Evolutionary conservation across 2,888 invertebrate genomes (phyloP).

Genomic region (Strigamia crassipes): DNA sequence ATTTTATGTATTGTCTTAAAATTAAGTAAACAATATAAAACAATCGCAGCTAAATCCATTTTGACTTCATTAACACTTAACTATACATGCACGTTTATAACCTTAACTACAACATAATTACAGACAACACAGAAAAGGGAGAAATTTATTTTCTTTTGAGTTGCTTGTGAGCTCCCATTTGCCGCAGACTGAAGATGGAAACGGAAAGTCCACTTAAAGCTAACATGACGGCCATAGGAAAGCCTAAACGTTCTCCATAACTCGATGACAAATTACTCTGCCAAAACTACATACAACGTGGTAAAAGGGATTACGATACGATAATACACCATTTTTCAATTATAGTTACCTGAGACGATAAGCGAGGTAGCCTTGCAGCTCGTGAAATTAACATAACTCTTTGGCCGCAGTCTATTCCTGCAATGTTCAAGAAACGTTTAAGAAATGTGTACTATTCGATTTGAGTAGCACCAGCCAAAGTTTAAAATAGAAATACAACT

Average conservation of each 20-base stretch:
- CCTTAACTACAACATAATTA: background rate
- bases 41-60: too few species aligned
- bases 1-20: background rate
- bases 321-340: too few species aligned
- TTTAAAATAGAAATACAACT: conserved; percentile 15
- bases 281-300: too few species aligned
- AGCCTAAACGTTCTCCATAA: conserved; percentile 30
- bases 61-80: background rate
- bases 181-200: conserved; percentile 41
- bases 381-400: conserved; percentile 26
- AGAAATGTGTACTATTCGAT: background rate
- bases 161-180: conserved; percentile 35
- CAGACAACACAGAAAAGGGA: background rate
- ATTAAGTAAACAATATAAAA: too few species aligned
- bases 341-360: background rate
- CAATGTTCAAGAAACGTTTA: background rate
- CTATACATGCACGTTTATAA: background rate
- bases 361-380: background rate
- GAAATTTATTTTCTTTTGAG: background rate
- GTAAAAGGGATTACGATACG: too few species aligned
- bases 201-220: conserved; percentile 39
- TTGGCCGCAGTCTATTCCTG: background rate
- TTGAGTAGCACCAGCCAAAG: conserved; percentile 16
- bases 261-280: background rate
- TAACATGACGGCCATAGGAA: conserved; percentile 16